These are phyloP conservation scores for Cercopithecus petaurista DNA, from an alignment of 2,797 vertebrate species.

Conservation along the genomic window DNA sequence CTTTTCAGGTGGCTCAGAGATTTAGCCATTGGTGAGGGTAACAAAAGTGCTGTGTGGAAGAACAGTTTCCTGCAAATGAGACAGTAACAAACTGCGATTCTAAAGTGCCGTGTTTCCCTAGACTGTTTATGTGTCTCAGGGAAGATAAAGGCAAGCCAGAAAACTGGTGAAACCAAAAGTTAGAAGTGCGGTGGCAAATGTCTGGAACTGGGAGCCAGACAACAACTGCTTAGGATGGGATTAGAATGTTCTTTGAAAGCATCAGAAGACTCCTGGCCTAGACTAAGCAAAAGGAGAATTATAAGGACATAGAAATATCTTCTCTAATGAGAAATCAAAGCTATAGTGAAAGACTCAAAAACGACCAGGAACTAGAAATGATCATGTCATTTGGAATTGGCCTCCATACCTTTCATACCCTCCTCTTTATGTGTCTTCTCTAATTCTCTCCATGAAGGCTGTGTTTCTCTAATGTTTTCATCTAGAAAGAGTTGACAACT, in stretches of 20 bases:
- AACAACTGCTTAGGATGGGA: not conserved
- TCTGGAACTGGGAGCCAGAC: not conserved
- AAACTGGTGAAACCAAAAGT: not conserved
- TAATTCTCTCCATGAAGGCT: not conserved
- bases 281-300: not conserved
- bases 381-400: not conserved
- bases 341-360: not conserved
- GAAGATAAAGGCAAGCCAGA: not conserved
- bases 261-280: not conserved
- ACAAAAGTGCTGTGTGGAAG: not conserved
- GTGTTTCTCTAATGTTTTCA: not conserved
- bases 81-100: not conserved
- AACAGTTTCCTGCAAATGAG: not conserved
- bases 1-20: not conserved
- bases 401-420: fast-evolving
- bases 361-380: not conserved
- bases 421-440: not conserved
- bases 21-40: not conserved
- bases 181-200: not conserved
- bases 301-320: not conserved
- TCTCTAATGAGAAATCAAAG: not conserved
- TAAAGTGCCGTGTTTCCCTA: not conserved
- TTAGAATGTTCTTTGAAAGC: not conserved
- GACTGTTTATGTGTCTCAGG: not conserved
- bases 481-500: not conserved